A percentile compares a stretch with the other conserved stretches of the same genome.
These are phyloP conservation scores for Papilio elwesi DNA, from an alignment of 2,888 invertebrate genomes.

Conservation along the genomic window DNA sequence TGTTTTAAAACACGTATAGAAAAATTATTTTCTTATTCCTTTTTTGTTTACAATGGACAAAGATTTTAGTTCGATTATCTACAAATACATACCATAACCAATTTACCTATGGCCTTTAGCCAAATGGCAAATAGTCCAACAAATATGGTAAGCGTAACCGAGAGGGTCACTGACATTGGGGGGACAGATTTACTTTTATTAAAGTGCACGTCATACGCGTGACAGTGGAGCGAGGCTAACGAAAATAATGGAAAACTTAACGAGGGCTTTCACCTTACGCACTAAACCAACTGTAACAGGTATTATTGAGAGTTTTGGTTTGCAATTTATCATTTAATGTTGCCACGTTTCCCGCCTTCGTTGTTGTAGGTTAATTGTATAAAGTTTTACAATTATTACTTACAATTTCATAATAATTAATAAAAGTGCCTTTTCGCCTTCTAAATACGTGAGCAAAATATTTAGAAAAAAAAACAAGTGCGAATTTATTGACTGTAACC, in stretches of 20 bases:
- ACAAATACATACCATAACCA: not conserved
- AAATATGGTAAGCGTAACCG: too few relatives aligned
- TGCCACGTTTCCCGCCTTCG: not conserved
- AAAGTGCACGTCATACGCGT: not conserved
- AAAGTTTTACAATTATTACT: too few relatives aligned
- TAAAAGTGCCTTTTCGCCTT: too few relatives aligned
- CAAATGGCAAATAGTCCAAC: not conserved
- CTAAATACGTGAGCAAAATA: too few relatives aligned
- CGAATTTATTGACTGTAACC: too few relatives aligned
- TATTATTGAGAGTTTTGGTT: not conserved
- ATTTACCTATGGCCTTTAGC: not conserved
- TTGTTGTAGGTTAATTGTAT: not conserved
- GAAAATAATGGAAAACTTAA: conserved; percentile 32
- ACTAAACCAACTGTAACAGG: not conserved
- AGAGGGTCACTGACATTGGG: conserved; percentile 9
- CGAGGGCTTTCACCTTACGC: conserved; percentile 35
- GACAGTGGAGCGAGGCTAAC: conserved; percentile 20
- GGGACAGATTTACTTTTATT: conserved; percentile 23
- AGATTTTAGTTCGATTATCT: not conserved
- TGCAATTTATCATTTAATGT: not conserved
- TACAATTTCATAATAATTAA: too few relatives aligned
- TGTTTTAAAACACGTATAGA: too few relatives aligned
- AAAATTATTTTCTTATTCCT: too few relatives aligned
- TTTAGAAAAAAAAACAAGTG: too few relatives aligned
- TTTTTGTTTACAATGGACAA: not conserved